Conservation (phyloP, 2,113 vertebrate species). For the Lepus americanus region DNA sequence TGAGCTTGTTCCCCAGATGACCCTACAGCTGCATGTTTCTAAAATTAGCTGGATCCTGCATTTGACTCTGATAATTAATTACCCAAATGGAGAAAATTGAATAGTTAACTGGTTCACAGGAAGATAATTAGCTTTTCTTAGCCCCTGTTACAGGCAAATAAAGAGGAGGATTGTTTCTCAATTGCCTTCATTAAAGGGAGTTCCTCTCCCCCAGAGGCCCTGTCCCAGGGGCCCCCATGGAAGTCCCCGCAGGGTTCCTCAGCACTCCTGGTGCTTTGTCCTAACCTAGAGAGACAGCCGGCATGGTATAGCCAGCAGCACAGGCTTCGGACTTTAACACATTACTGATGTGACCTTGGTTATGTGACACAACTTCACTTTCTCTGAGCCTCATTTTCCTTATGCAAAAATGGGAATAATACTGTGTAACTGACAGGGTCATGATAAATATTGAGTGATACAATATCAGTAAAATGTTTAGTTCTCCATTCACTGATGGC, state of each 20-base stretch:
- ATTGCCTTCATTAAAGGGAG: constrained; percentile 83
- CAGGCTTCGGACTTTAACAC: background rate
- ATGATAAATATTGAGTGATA: background rate
- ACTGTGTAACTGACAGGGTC: background rate
- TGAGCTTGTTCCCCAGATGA: constrained; percentile 72
- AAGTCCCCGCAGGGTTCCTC: constrained; percentile 38
- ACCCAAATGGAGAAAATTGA: constrained; percentile 84
- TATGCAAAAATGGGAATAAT: constrained; percentile 22
- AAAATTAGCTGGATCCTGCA: constrained; percentile 80
- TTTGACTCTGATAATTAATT: constrained; percentile 85
- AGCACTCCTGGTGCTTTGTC: background rate
- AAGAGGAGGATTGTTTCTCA: constrained; percentile 83
- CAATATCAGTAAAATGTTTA: background rate
- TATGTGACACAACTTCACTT: background rate
- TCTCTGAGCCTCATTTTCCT: constrained; percentile 20
- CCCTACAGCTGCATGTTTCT: constrained; percentile 80
- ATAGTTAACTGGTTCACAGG: constrained; percentile 84
- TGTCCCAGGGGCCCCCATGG: background rate
- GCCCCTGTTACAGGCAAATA: constrained; percentile 81
- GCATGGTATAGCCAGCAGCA: background rate
- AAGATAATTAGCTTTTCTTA: constrained; percentile 84
- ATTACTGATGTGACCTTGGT: background rate
- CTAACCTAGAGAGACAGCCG: constrained; percentile 58
- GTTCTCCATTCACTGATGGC: background rate
- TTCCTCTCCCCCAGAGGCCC: constrained; percentile 62